phyloP scores from a whole-genome alignment of 2,888 invertebrate genomes.

The Fragum sueziense region DNA sequence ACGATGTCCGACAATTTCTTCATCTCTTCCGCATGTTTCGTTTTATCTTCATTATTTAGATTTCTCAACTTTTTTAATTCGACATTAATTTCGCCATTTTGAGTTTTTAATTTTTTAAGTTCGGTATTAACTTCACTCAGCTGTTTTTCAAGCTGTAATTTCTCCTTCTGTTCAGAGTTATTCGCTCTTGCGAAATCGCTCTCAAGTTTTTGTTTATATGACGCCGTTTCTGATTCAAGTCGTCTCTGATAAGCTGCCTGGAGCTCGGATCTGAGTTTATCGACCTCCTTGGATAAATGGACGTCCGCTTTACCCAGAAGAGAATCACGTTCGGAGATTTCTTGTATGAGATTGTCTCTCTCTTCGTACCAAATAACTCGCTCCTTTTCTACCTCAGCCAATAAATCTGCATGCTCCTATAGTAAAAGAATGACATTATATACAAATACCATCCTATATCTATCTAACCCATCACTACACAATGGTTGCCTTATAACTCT shows the following conservation, averaged over 20 bases:
- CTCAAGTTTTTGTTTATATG: slow-evolving; percentile 55
- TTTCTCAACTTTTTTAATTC: slow-evolving; percentile 59
- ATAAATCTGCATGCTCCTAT: slow-evolving; percentile 44
- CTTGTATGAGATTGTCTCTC: slow-evolving; percentile 55
- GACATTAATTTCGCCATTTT: slow-evolving; percentile 53
- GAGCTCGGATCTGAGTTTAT: slow-evolving; percentile 62
- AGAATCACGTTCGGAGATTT: slow-evolving; percentile 63
- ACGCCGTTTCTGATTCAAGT: slow-evolving; percentile 59
- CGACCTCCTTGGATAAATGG: slow-evolving; percentile 68
- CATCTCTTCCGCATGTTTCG: slow-evolving; percentile 52
- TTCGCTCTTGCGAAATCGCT: slow-evolving; percentile 46
- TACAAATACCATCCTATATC: too few relatives aligned
- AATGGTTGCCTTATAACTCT: too few relatives aligned
- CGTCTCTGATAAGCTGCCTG: slow-evolving; percentile 64
- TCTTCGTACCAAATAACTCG: slow-evolving; percentile 59
- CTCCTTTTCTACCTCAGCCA: slow-evolving; percentile 55
- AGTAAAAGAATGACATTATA: background rate
- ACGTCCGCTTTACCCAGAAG: slow-evolving; percentile 68
- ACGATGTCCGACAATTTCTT: slow-evolving; percentile 33
- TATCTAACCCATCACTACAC: too few relatives aligned
- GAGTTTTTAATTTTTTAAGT: slow-evolving; percentile 56
- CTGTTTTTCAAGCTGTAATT: slow-evolving; percentile 57
- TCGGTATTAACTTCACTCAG: slow-evolving; percentile 59
- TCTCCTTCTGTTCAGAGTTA: slow-evolving; percentile 59
- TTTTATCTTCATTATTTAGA: slow-evolving; percentile 24